Base-by-base conservation (phyloP, 2,888 invertebrate species). In the Mesorhabditis belari region DNA sequence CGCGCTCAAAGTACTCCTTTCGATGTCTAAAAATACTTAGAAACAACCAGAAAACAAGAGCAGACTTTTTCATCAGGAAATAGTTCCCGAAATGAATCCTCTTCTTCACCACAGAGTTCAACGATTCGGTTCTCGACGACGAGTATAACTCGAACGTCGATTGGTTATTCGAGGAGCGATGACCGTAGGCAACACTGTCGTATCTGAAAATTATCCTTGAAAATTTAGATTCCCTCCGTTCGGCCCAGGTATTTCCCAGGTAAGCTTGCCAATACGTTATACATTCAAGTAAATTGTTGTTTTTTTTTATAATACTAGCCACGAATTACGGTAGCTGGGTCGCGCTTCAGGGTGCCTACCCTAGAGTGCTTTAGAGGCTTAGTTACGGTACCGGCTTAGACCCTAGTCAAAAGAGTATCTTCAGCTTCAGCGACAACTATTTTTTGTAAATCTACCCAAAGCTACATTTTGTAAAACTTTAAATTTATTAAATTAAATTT, bases 21-120 rank as follows among this genome's bases (percentile, higher is more conserved):
- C 94, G 93, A 82, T 96, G 94, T 76, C 88, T 88, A 80, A 25
- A 6, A 57, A 28, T 28, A 12, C 4, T 12, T 25, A 4, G 60
- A 56, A 59, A 9, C 5, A 61, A 17, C 27, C n/a, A n/a, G n/a
- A n/a, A n/a, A n/a, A 23, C 17, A 9, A 23, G 25, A 58, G 65
- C 63, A 71, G 73, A 85, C 87, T 84, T 84, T 85, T 87, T 86
- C 9, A 96, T 83, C 52, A 96, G 84, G 81, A 95, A 95, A 81
- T 90, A 98, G 83, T 98, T 98, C 59, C 98, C 98, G 0, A 91
- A 88, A 61, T 96, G 85, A 63, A 98, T 96, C 76, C 98, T 86
- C 64, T 90, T 89, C 73, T 92, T 86, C 0, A 98, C 95, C 5
- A 69, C 68, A n/a, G 57, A 56, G 79, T 92, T 94, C 74, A 98